Evolutionary conservation across 2,797 vertebrate genomes (phyloP).

Genomic region (Serranus cabrilla): DNA sequence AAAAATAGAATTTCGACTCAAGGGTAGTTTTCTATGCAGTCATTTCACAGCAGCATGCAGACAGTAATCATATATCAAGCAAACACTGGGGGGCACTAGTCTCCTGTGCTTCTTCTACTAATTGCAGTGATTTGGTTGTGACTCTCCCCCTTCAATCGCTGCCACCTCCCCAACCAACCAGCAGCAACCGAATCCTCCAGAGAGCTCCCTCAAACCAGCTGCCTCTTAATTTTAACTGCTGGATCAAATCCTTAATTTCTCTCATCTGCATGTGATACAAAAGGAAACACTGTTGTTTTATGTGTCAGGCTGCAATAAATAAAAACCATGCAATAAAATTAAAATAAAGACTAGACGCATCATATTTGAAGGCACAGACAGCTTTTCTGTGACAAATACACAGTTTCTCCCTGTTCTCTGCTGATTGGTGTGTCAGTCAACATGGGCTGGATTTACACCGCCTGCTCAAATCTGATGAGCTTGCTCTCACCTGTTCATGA

Average conservation of each 20-base stretch:
- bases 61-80: slow-evolving; percentile 43
- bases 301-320: slow-evolving; percentile 22
- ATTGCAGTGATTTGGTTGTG: slow-evolving; percentile 73
- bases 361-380: slow-evolving; percentile 28
- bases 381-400: slow-evolving; percentile 30
- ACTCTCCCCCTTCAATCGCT: slow-evolving; percentile 28
- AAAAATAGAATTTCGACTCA: neutral
- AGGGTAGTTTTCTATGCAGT: slow-evolving; percentile 13
- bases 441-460: slow-evolving; percentile 60
- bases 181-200: slow-evolving; percentile 60
- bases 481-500: slow-evolving; percentile 67
- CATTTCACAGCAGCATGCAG: slow-evolving; percentile 16
- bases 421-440: slow-evolving; percentile 73
- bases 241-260: slow-evolving; percentile 61
- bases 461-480: slow-evolving; percentile 74
- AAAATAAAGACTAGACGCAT: slow-evolving; percentile 32
- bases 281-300: slow-evolving; percentile 5
- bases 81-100: slow-evolving; percentile 81
- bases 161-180: slow-evolving; percentile 55
- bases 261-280: slow-evolving; percentile 32
- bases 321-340: slow-evolving; percentile 40
- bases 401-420: slow-evolving; percentile 53
- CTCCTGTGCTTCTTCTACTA: slow-evolving; percentile 68
- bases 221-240: slow-evolving; percentile 57
- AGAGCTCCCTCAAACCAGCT: slow-evolving; percentile 54